Percentiles rank a stretch among this genome's conserved stretches.
Evolutionary conservation across 1,140 invertebrate species (phyloP).

Genomic region (Zeugodacus cucurbitae): DNA sequence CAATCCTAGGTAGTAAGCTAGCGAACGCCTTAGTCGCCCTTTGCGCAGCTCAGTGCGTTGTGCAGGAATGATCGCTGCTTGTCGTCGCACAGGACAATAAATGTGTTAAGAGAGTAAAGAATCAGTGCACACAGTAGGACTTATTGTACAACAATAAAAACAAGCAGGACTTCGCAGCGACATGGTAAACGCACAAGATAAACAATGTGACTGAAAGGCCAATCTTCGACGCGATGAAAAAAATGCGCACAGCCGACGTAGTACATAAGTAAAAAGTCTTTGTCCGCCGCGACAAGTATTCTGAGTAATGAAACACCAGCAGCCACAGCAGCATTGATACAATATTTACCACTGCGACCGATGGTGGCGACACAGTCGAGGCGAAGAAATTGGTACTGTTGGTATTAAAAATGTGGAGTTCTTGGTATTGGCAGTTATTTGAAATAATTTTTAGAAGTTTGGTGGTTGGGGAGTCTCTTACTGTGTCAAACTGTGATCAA

Average conservation of each 20-base stretch:
- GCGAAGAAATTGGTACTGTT: background rate
- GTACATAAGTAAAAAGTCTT: slow-evolving; percentile 33
- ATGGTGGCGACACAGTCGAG: background rate
- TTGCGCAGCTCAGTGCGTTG: background rate
- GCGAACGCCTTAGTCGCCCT: background rate
- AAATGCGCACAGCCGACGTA: background rate
- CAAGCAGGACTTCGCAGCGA: background rate
- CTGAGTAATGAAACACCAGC: slow-evolving; percentile 28
- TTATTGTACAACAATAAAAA: background rate
- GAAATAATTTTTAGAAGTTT: too few relatives aligned
- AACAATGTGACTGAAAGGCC: background rate
- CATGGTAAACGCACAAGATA: slow-evolving; percentile 15
- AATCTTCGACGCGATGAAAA: too few relatives aligned
- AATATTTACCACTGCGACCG: background rate
- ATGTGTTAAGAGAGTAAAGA: background rate
- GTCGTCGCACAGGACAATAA: slow-evolving; percentile 27
- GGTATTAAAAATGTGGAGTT: too few relatives aligned
- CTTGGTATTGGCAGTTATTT: too few relatives aligned
- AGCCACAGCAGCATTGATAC: background rate
- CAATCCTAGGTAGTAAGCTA: background rate
- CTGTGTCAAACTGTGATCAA: too few relatives aligned
- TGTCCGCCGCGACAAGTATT: background rate
- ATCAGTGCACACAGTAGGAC: slow-evolving; percentile 7
- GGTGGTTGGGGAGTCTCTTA: too few relatives aligned
- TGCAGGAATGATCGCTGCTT: background rate